Percentiles rank a stretch among this genome's conserved stretches.
phyloP scores from a whole-genome alignment of 1,140 invertebrate genomes.

The Cydia fagiglandana region DNA sequence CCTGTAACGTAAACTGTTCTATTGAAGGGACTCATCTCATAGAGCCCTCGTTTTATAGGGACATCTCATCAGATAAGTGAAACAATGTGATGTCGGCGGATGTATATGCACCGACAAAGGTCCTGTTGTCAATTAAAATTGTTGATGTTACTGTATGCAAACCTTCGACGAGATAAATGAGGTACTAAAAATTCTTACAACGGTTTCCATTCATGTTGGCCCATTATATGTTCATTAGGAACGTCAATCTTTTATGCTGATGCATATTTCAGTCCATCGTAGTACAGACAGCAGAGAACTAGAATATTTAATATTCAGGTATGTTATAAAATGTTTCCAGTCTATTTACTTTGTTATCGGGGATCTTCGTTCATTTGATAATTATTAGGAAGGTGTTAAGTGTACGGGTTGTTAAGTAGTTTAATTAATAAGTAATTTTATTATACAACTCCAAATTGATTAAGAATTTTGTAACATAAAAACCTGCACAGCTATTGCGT shows the following conservation, averaged over 20 bases:
- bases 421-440: not conserved
- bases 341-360: conserved; percentile 3
- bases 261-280: conserved; percentile 11
- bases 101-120: conserved; percentile 53
- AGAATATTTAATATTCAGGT: conserved; percentile 10
- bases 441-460: too few relatives aligned
- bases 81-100: conserved; percentile 53
- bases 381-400: not conserved
- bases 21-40: conserved; percentile 41
- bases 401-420: not conserved
- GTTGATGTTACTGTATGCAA: conserved; percentile 52
- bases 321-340: conserved; percentile 5
- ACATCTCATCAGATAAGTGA: conserved; percentile 50
- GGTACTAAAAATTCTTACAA: conserved; percentile 39
- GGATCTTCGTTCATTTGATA: not conserved
- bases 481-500: too few relatives aligned
- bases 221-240: conserved; percentile 38
- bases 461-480: too few relatives aligned
- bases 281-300: not conserved
- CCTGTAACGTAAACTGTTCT: conserved; percentile 37
- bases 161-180: conserved; percentile 42
- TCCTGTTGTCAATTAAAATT: conserved; percentile 58
- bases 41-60: conserved; percentile 47
- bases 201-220: conserved; percentile 18
- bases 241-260: conserved; percentile 32